Evolutionary conservation across 2,113 vertebrate species (phyloP).

Genomic region (Solenodon paradoxus): DNA sequence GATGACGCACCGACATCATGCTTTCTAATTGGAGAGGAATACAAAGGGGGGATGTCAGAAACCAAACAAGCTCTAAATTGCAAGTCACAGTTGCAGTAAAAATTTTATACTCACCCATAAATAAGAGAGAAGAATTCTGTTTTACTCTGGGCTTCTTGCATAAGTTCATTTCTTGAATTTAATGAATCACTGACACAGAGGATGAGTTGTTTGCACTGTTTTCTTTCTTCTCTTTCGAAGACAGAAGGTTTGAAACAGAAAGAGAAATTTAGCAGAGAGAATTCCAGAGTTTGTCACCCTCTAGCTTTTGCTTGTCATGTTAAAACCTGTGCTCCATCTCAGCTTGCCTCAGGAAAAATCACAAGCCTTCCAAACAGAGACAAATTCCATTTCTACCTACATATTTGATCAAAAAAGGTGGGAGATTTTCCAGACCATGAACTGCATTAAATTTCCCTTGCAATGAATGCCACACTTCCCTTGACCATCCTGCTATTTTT

Average conservation of each 20-base stretch:
- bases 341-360: slow-evolving; percentile 32
- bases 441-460: neutral
- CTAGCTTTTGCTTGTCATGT: neutral
- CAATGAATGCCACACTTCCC: neutral
- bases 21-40: slow-evolving; percentile 36
- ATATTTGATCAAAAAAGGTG: neutral
- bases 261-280: neutral
- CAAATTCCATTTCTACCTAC: slow-evolving; percentile 29
- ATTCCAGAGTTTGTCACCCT: neutral
- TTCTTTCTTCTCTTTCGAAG: neutral
- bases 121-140: slow-evolving; percentile 40
- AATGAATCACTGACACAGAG: neutral
- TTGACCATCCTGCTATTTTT: neutral
- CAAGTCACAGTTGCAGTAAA: slow-evolving; percentile 30
- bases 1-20: neutral
- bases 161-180: neutral
- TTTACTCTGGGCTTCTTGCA: neutral
- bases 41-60: neutral
- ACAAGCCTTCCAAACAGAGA: slow-evolving; percentile 15
- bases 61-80: neutral
- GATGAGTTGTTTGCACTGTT: neutral
- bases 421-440: slow-evolving; percentile 11
- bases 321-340: slow-evolving; percentile 16
- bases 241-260: neutral
- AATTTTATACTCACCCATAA: neutral